phyloP scores from a whole-genome alignment of 2,797 vertebrate species.

The Phalloptychus januarius region DNA sequence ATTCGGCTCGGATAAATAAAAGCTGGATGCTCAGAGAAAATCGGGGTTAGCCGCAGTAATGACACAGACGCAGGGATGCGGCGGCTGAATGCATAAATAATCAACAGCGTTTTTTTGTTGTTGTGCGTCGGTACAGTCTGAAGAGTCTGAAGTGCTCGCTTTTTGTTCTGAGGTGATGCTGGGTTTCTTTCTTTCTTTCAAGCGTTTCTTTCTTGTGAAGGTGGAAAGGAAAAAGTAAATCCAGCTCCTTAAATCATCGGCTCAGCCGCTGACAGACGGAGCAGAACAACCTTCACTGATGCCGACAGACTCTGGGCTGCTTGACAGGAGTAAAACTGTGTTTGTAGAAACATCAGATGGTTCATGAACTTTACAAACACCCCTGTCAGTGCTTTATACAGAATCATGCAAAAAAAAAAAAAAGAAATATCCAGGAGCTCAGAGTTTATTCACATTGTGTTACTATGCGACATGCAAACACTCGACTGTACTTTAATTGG shows the following conservation, averaged over 20 bases:
- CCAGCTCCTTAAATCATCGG: slow-evolving; percentile 5
- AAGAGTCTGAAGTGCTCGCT: background rate
- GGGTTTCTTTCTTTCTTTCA: too few species aligned
- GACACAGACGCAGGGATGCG: slow-evolving; percentile 25
- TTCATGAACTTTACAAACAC: background rate
- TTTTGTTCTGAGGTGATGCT: background rate
- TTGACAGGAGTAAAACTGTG: background rate
- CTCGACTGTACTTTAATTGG: background rate
- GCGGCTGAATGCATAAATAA: slow-evolving; percentile 44
- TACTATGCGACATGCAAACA: background rate
- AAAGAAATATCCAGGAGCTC: background rate
- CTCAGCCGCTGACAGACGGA: background rate
- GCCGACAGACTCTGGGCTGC: background rate
- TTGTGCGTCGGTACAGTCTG: background rate
- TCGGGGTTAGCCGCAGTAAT: slow-evolving; percentile 27
- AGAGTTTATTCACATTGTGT: background rate
- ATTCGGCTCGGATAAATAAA: slow-evolving; percentile 24
- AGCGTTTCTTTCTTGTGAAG: background rate
- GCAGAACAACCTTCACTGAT: background rate
- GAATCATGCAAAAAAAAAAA: background rate
- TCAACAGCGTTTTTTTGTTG: background rate
- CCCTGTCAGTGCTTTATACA: background rate
- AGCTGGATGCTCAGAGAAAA: slow-evolving; percentile 21
- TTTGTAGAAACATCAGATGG: background rate
- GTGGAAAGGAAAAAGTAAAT: background rate